Percentiles rank a stretch among this genome's conserved stretches.
Evolutionary conservation across 2,888 invertebrate species (phyloP).

Genomic region (Diarsia brunnea): DNA sequence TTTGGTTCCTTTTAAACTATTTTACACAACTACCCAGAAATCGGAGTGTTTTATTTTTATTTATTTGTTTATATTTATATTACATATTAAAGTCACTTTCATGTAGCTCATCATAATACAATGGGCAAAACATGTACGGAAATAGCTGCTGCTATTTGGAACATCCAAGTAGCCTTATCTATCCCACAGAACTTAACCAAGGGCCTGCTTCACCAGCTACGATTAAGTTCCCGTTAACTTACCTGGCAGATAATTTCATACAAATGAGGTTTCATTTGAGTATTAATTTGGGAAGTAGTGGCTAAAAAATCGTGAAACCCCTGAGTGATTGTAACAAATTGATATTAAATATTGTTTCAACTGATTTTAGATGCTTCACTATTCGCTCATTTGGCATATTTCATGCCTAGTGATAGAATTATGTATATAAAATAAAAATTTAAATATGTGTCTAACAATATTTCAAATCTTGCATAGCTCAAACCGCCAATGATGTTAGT

Average conservation of each 20-base stretch:
- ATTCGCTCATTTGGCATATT: background rate
- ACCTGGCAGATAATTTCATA: too few relatives aligned
- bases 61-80: background rate
- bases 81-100: background rate
- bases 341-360: constrained; percentile 6
- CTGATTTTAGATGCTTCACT: background rate
- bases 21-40: background rate
- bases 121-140: background rate
- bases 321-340: background rate
- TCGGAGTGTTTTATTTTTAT: background rate
- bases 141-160: background rate
- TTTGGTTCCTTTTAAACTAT: background rate
- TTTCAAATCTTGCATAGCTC: background rate
- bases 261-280: too few relatives aligned
- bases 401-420: background rate
- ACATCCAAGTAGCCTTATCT: background rate
- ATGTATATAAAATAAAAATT: too few relatives aligned
- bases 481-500: background rate
- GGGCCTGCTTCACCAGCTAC: too few relatives aligned
- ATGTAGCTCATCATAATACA: background rate
- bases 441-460: too few relatives aligned
- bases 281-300: too few relatives aligned
- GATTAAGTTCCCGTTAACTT: too few relatives aligned
- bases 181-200: constrained; percentile 6
- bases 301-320: too few relatives aligned